Conservation (phyloP, 2,888 invertebrate species). For the Caenorhabditis uteleia region DNA sequence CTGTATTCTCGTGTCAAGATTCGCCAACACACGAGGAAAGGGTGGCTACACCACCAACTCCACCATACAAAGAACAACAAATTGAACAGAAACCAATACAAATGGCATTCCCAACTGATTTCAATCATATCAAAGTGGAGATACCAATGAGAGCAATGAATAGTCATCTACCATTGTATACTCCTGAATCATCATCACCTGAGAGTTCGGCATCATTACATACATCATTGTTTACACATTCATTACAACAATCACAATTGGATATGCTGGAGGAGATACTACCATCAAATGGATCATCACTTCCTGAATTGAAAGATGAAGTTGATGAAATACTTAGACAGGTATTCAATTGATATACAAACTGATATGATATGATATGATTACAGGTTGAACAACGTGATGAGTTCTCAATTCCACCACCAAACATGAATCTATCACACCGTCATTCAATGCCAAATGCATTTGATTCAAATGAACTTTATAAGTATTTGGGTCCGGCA, state of each 20-base stretch:
- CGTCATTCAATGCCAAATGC: slow-evolving; percentile 34
- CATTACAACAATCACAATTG: slow-evolving; percentile 8
- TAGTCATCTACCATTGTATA: slow-evolving; percentile 39
- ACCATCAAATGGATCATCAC: slow-evolving; percentile 34
- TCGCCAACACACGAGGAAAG: slow-evolving; percentile 36
- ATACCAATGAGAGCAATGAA: slow-evolving; percentile 42
- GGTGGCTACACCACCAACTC: slow-evolving; percentile 33
- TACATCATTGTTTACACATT: slow-evolving; percentile 25
- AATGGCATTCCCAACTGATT: slow-evolving; percentile 3
- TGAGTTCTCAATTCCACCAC: background rate
- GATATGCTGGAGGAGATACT: slow-evolving; percentile 45
- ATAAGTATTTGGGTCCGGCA: slow-evolving; percentile 36
- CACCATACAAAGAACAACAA: slow-evolving; percentile 9
- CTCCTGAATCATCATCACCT: slow-evolving; percentile 53
- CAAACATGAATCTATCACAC: slow-evolving; percentile 24
- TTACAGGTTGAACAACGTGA: slow-evolving; percentile 17
- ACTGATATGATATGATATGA: background rate
- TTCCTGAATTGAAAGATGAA: slow-evolving; percentile 61
- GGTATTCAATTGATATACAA: slow-evolving; percentile 15
- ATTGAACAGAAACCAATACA: slow-evolving; percentile 15
- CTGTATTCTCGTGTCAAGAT: slow-evolving; percentile 45
- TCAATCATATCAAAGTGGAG: slow-evolving; percentile 50
- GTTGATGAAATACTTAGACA: slow-evolving; percentile 64
- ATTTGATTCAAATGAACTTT: slow-evolving; percentile 25
- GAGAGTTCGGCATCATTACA: slow-evolving; percentile 47